A percentile compares a stretch with the other conserved stretches of the same genome.
These are phyloP conservation scores for Sarcophaga caerulescens DNA, from an alignment of 2,888 invertebrate species.

Conservation along the genomic window DNA sequence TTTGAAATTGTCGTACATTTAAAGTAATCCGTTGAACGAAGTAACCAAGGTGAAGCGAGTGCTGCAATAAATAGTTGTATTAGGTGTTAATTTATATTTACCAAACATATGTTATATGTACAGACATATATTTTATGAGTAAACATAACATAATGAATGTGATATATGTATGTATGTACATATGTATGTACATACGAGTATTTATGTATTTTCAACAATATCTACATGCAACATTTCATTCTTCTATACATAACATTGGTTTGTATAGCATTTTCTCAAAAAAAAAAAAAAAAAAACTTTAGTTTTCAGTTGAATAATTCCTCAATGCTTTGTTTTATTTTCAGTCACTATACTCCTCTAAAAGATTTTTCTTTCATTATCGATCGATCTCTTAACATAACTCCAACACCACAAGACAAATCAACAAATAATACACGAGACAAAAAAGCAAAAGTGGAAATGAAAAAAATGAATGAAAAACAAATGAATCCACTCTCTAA, in stretches of 20 bases:
- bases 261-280: neutral
- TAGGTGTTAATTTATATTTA: conserved; percentile 31
- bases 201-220: neutral
- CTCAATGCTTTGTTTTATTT: neutral
- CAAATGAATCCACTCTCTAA: conserved; percentile 72
- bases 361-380: neutral
- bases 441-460: neutral
- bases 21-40: too few species aligned
- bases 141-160: neutral
- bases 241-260: neutral
- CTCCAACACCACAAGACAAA: neutral
- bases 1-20: too few species aligned
- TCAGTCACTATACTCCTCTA: neutral
- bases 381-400: neutral
- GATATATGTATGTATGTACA: too few species aligned
- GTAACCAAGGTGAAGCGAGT: neutral
- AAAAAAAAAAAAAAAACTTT: too few species aligned
- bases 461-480: conserved; percentile 53
- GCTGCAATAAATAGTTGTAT: neutral
- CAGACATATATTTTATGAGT: conserved; percentile 14
- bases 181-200: too few species aligned
- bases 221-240: neutral
- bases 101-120: conserved; percentile 31
- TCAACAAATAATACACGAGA: neutral
- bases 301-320: neutral